Base-by-base conservation (phyloP, 1,140 invertebrate genomes). In the Pseudomyrmex sp. region DNA sequence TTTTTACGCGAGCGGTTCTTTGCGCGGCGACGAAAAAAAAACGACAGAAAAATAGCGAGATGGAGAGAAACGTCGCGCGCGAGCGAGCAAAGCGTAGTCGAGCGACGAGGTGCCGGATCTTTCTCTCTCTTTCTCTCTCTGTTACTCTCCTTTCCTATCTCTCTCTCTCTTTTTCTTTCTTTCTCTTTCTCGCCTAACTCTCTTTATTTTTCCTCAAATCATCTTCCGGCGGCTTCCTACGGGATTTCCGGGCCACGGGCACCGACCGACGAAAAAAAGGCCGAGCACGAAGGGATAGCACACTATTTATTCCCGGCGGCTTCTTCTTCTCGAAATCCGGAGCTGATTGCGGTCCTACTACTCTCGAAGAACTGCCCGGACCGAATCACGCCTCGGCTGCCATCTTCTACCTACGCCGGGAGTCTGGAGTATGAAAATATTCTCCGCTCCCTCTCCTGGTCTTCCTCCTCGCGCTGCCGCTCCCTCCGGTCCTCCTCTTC, bases 401-500 rank as follows among this genome's bases (percentile, higher is more conserved):
- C 93, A 94, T 94, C 92, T 94, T 94, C 93, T 93, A 93, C 93
- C 92, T 89, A 89, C 90, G 90, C 89, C 90, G 90, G 90, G 93
- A 93, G 91, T 93, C 93, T 92, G 87, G 91, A 92, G 91, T 93
- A 94, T 93, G 93, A 94, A 94, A 94, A 94, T 94, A 94, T 94
- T 94, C 84, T 83, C 75, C 84, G 68, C 84, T 92, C 88, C 82
- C 86, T 86, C 90, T 88, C 85, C 63, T 50, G 26, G 12, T 63
- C 12, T 69, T 61, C 10, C 58, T 20, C 48, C 35, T 44, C 70
- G 86, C 86, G 76, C 88, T 84, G 66, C 79, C 69, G 61, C 75
- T 73, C 52, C 52, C 79, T 68, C 70, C 23, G 70, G n/a, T 62
- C 20, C 77, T 54, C 65, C n/a, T 44, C 44, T 58, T 52, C 59